Percentiles rank a stretch among this genome's conserved stretches.
These are phyloP conservation scores for Drosophila fuyamai DNA, from an alignment of 1,140 invertebrate species.

Conservation along the genomic window DNA sequence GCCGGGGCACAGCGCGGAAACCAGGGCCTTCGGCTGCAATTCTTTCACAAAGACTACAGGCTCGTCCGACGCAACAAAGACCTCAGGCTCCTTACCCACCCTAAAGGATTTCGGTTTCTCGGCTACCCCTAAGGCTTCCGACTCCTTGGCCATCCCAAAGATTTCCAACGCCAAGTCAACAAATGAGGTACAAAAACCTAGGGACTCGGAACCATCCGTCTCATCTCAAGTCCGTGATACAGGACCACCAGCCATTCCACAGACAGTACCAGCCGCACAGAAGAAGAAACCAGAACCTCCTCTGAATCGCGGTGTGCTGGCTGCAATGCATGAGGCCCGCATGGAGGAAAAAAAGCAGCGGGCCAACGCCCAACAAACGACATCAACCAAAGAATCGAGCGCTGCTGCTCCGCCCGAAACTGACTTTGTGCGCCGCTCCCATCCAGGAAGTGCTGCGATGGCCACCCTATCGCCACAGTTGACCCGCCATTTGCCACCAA, in stretches of 20 bases:
- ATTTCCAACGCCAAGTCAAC: neutral
- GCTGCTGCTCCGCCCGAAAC: neutral
- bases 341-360: neutral
- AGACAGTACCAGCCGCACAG: neutral
- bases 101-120: neutral
- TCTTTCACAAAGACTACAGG: neutral
- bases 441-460: neutral
- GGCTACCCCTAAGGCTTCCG: neutral
- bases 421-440: slow-evolving; percentile 1
- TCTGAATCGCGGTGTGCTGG: slow-evolving; percentile 6
- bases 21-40: neutral
- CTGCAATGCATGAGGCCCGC: slow-evolving; percentile 6
- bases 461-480: neutral
- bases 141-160: neutral
- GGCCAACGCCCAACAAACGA: too few species aligned
- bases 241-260: neutral
- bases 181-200: neutral
- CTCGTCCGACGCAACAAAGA: neutral
- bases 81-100: neutral
- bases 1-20: neutral
- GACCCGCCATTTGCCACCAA: neutral
- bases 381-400: neutral
- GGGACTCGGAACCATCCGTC: neutral
- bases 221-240: neutral
- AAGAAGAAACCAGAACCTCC: neutral